Percentiles rank a stretch among this genome's conserved stretches.
phyloP scores from a whole-genome alignment of 2,113 vertebrate species.

The Fregetta grallaria region DNA sequence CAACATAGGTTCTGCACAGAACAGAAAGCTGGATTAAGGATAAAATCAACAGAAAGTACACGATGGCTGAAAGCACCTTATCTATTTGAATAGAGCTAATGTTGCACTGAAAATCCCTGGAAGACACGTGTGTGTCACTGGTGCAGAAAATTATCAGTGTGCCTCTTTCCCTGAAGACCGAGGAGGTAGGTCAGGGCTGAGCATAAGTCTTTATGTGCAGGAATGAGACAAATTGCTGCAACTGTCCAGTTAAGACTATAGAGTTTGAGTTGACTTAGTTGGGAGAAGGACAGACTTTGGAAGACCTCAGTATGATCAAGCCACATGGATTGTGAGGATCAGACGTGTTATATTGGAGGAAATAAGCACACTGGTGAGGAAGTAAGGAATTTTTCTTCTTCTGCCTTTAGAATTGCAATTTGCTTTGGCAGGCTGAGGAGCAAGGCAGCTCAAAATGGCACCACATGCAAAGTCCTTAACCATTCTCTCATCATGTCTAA shows the following conservation, averaged over 20 bases:
- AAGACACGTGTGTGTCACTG: neutral
- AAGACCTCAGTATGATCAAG: neutral
- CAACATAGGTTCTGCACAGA: neutral
- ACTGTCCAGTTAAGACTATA: neutral
- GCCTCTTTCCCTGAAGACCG: neutral
- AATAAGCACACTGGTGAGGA: neutral
- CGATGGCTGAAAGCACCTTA: neutral
- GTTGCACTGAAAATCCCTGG: neutral
- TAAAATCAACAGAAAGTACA: neutral
- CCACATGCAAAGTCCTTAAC: neutral
- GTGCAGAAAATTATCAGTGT: neutral
- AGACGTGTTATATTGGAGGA: fast-evolving
- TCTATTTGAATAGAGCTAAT: neutral
- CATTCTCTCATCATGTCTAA: neutral
- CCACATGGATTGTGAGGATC: neutral
- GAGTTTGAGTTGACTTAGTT: neutral
- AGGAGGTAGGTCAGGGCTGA: neutral
- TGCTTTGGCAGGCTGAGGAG: neutral
- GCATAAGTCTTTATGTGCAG: neutral
- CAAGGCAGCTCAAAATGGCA: neutral
- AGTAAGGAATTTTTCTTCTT: neutral
- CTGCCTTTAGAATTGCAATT: neutral
- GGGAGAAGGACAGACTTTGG: neutral
- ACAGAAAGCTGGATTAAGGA: conserved; percentile 47
- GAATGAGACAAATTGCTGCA: neutral